phyloP scores from a whole-genome alignment of 37 sponge, comb jelly and placozoan genomes.

The Halisarca cf. caerulea region DNA sequence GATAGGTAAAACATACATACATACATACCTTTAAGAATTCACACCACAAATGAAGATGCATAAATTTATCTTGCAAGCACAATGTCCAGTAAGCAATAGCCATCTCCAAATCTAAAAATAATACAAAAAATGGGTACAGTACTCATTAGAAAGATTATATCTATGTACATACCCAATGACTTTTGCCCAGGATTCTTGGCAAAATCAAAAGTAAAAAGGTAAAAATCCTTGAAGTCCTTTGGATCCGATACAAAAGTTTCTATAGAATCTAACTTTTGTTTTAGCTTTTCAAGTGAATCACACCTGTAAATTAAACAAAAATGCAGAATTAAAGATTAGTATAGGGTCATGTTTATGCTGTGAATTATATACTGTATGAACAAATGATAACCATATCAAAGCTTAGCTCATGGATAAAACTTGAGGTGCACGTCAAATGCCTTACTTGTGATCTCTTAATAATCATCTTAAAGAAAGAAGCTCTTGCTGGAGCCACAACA shows the following conservation, averaged over 20 bases:
- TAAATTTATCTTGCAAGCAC: slow-evolving; percentile 79
- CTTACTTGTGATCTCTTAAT: too few species aligned
- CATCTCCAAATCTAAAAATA: slow-evolving; percentile 81
- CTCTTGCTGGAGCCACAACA: too few species aligned
- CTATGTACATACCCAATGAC: slow-evolving; percentile 69
- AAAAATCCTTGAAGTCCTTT: slow-evolving; percentile 91
- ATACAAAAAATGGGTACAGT: not conserved
- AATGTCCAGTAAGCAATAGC: slow-evolving; percentile 96
- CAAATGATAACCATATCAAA: too few species aligned
- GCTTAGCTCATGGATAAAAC: too few species aligned
- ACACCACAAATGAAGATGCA: slow-evolving; percentile 90
- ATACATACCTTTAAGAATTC: slow-evolving; percentile 74
- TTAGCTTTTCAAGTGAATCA: slow-evolving; percentile 87
- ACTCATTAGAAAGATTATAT: not conserved
- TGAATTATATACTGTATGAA: too few species aligned
- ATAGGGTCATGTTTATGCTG: too few species aligned
- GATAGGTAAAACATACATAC: too few species aligned
- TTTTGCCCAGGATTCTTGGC: slow-evolving; percentile 96
- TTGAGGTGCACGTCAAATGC: too few species aligned
- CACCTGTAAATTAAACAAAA: slow-evolving; percentile 56
- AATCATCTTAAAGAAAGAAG: too few species aligned
- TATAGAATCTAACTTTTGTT: slow-evolving; percentile 61
- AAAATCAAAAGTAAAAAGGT: slow-evolving; percentile 93
- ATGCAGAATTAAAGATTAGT: too few species aligned
- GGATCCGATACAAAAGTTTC: slow-evolving; percentile 84